These are phyloP conservation scores for Hemiscyllium ocellatum DNA, from an alignment of 2,113 vertebrate genomes.

Conservation along the genomic window DNA sequence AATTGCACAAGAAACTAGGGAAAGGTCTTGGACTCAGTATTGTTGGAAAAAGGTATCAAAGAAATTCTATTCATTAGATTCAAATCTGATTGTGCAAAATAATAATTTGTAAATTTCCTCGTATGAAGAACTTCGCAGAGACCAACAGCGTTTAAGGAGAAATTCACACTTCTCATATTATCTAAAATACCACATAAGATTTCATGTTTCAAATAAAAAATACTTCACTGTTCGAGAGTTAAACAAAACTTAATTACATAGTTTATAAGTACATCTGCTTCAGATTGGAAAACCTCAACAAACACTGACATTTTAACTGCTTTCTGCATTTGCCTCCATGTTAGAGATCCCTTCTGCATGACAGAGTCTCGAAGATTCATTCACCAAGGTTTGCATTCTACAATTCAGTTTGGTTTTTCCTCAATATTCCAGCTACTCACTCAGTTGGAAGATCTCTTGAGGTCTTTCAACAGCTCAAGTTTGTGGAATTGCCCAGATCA, in stretches of 20 bases:
- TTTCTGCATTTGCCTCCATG: background rate
- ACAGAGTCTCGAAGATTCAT: background rate
- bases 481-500: background rate
- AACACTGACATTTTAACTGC: background rate
- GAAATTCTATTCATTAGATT: background rate
- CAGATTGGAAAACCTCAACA: background rate
- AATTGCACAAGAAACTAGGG: conserved; percentile 81
- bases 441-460: background rate
- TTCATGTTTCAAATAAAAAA: background rate
- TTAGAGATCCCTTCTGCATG: background rate
- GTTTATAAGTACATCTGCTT: background rate
- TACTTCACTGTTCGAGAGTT: background rate
- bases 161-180: background rate
- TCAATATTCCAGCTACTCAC: background rate
- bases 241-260: background rate
- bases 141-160: background rate
- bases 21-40: conserved; percentile 92
- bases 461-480: background rate
- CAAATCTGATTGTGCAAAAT: background rate
- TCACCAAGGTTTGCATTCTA: background rate
- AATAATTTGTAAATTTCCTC: background rate
- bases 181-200: background rate
- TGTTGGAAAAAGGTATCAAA: conserved; percentile 79
- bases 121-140: background rate
- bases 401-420: background rate